A percentile compares a stretch with the other conserved stretches of the same genome.
Evolutionary conservation across 1,140 invertebrate genomes (phyloP).

Genomic region (Lerema accius): DNA sequence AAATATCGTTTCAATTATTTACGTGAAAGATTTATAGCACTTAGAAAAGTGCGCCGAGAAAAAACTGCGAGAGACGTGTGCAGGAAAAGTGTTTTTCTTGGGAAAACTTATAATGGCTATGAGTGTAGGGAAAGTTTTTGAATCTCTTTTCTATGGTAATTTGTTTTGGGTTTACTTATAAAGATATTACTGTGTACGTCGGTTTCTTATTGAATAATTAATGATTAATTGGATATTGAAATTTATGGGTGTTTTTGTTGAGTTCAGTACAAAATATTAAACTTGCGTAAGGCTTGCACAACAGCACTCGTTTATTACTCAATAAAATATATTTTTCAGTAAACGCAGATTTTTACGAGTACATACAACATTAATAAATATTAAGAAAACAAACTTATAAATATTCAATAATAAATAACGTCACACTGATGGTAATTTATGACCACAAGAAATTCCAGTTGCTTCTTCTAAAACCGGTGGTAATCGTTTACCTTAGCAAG

Average conservation of each 20-base stretch:
- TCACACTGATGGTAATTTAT: constrained; percentile 18
- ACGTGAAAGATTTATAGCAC: constrained; percentile 81
- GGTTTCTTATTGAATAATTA: constrained; percentile 49
- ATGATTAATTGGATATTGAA: constrained; percentile 18
- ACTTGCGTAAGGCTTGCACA: too few relatives aligned
- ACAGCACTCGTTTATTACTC: too few relatives aligned
- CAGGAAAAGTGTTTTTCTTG: constrained; percentile 80
- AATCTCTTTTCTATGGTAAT: constrained; percentile 82
- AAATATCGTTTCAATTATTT: constrained; percentile 83
- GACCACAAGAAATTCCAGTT: constrained; percentile 25
- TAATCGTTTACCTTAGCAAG: constrained; percentile 29
- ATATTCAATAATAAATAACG: constrained; percentile 23
- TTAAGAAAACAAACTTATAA: constrained; percentile 18
- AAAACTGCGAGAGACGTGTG: constrained; percentile 80
- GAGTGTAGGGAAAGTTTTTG: constrained; percentile 76
- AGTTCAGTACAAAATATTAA: too few relatives aligned
- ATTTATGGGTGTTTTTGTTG: too few relatives aligned
- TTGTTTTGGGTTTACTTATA: constrained; percentile 77
- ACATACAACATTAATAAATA: neutral
- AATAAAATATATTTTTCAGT: neutral
- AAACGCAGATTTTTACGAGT: neutral
- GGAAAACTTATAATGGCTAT: constrained; percentile 81
- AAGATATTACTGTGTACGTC: constrained; percentile 57
- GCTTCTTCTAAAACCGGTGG: constrained; percentile 29
- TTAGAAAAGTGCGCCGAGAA: constrained; percentile 81